Conservation (phyloP, 2,888 invertebrate species). For the Brenthis ino region DNA sequence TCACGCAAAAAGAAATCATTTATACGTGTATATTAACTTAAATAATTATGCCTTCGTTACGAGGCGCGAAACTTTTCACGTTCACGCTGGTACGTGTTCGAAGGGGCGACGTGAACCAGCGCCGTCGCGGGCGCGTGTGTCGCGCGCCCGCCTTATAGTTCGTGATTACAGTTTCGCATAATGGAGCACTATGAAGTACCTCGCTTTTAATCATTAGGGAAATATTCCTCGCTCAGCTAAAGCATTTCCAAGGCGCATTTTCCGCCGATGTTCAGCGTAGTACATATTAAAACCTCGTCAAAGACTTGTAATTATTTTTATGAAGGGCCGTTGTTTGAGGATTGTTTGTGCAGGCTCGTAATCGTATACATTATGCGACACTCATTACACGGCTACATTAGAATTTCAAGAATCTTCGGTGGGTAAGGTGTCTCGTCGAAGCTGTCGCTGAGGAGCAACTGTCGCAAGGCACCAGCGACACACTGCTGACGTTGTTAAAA, state of each 20-base stretch:
- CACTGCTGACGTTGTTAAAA: no score
- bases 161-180: slow-evolving; percentile 73
- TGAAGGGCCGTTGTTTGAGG: slow-evolving; percentile 35
- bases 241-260: slow-evolving; percentile 47
- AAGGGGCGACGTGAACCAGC: slow-evolving; percentile 46
- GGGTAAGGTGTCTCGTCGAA: neutral
- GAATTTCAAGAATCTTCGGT: neutral
- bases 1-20: slow-evolving; percentile 67
- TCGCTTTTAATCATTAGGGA: slow-evolving; percentile 77
- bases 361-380: slow-evolving; percentile 25
- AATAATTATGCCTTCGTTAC: slow-evolving; percentile 67
- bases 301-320: slow-evolving; percentile 35
- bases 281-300: slow-evolving; percentile 42
- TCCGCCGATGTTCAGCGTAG: slow-evolving; percentile 36
- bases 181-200: slow-evolving; percentile 66
- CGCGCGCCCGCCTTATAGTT: slow-evolving; percentile 44
- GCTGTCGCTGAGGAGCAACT: neutral
- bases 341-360: slow-evolving; percentile 24
- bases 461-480: neutral
- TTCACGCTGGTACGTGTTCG: slow-evolving; percentile 5
- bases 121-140: slow-evolving; percentile 5
- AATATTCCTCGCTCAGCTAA: slow-evolving; percentile 58
- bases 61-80: slow-evolving; percentile 37
- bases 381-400: slow-evolving; percentile 19
- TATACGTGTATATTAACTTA: slow-evolving; percentile 78